Base-by-base conservation (phyloP, 2,797 vertebrate genomes). In the Zalophus californianus region DNA sequence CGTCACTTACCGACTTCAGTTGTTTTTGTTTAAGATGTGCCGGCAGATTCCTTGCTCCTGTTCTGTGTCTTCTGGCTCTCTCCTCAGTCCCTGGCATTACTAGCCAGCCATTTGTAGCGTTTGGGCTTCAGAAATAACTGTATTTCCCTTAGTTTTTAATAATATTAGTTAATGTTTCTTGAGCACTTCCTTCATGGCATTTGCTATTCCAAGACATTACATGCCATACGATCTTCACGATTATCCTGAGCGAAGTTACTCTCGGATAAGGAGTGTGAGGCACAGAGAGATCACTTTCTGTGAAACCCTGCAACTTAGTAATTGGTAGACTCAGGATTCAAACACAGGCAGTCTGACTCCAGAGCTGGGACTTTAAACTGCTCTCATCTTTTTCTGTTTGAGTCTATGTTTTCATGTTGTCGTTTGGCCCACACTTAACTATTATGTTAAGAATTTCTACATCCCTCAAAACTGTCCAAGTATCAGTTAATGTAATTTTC, bases 401-500 rank as follows among this genome's bases (percentile, higher is more conserved):
- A 66, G 3, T 64, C 12, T 64, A 38, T 35, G 16, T 52, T 70
- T 92, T 90, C 54, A 50, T 54, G 44, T 56, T 60, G 44, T 56
- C 15, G 32, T 52, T 89, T 92, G 35, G 4, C 38, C 29, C 20
- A 70, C 5, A 38, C 38, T 86, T 52, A 52, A 54, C 41, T 90
- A 20, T 91, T 68, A 41, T 35, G 15, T 79, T 92, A 95, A 77
- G 64, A 32, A 64, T 62, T 86, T 64, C 32, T 95, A 15, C 32
- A 73, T 83, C 20, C n/a, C 56, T 60, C 32, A 41, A 70, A 91
- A 94, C 62, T 75, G 6, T 48, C 70, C 27, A 79, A 89, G 3
- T 62, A 77, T 38, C 44, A 64, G 15, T 79, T 93, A 64, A 66
- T 90, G 38, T 14, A n/a, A 13, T 94, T 96, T 93, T 92, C 60